Evolutionary conservation across 2,888 invertebrate species (phyloP), one percentile per base, ranked within the genome.

Genomic region (Callinectes sapidus): DNA sequence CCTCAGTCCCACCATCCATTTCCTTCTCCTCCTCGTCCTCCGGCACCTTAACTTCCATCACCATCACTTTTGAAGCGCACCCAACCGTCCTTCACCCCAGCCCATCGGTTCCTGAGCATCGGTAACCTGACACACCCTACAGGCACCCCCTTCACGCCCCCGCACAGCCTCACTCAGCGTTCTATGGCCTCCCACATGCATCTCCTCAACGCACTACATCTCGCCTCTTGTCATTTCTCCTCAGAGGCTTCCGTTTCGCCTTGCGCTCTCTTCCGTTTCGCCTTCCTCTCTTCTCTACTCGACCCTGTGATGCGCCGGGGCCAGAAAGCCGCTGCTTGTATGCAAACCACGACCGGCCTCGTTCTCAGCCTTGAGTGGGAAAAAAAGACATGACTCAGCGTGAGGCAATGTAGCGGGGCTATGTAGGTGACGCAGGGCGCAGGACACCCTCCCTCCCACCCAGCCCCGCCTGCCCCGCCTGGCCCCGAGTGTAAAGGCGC

Each of bases 301-400:
- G 61, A 61, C 23, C 61, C 23, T 61, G 18, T 61, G 61, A 61
- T 61, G 23, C 61, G 23, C 61, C 61, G 61, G 23, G 61, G 23
- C 13, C 23, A 28, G 13, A 28, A n/a, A 28, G 5, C 28, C 71
- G 71, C 28, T 71, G 71, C 28, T n/a, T 71, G 71, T 28, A 71
- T 71, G 71, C 71, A n/a, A 71, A n/a, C 71, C 28, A n/a, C 71
- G 71, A 71, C 28, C 71, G n/a, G 13, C 28, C 28, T n/a, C 71
- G n/a, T 71, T 71, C 28, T 28, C 71, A 71, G 13, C 71, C 71
- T 71, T 71, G 71, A 71, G 71, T 10, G 28, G 71, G 28, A n/a
- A n/a, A 28, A 71, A 71, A 71, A 71, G 71, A n/a, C 71, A 71
- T 71, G 71, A 71, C 28, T 71, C 71, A 71, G 71, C 71, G 71